Evolutionary conservation across 2,888 invertebrate species (phyloP).

Genomic region (Calameuta idolon): DNA sequence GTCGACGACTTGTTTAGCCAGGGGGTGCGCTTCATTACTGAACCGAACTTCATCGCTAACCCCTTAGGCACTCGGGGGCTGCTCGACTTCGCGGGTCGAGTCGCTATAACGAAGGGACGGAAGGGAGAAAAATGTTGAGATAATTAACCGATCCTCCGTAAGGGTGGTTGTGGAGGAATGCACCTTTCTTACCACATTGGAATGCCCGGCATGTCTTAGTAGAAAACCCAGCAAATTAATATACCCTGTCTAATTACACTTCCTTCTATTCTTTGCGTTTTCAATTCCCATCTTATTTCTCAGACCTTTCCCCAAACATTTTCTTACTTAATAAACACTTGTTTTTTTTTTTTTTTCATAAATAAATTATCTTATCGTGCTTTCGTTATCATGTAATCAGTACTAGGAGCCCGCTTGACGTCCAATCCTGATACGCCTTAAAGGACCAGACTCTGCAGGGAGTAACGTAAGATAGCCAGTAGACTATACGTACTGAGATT

Average conservation of each 20-base stretch:
- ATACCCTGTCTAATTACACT: background rate
- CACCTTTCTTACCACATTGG: background rate
- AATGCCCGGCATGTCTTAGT: background rate
- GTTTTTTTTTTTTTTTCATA: no score
- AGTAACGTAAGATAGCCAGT: no score
- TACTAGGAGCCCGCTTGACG: no score
- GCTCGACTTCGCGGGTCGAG: background rate
- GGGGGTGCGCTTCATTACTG: constrained; percentile 62
- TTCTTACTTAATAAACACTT: no score
- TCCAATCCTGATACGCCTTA: no score
- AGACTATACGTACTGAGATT: no score
- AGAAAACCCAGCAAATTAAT: background rate
- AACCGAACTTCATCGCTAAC: constrained; percentile 63
- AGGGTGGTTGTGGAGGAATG: constrained; percentile 7
- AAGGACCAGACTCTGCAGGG: no score
- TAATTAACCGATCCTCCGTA: constrained; percentile 49
- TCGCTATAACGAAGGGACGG: background rate
- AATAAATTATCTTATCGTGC: no score
- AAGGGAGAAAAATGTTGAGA: constrained; percentile 51
- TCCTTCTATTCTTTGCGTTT: no score
- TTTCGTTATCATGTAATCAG: no score
- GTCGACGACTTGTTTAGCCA: constrained; percentile 63
- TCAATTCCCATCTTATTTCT: no score
- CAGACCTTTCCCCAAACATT: no score
- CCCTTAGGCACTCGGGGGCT: constrained; percentile 46